Percentiles rank a stretch among this genome's conserved stretches.
These are phyloP conservation scores for Hemiscyllium ocellatum DNA, from an alignment of 2,113 vertebrate species.

Conservation along the genomic window DNA sequence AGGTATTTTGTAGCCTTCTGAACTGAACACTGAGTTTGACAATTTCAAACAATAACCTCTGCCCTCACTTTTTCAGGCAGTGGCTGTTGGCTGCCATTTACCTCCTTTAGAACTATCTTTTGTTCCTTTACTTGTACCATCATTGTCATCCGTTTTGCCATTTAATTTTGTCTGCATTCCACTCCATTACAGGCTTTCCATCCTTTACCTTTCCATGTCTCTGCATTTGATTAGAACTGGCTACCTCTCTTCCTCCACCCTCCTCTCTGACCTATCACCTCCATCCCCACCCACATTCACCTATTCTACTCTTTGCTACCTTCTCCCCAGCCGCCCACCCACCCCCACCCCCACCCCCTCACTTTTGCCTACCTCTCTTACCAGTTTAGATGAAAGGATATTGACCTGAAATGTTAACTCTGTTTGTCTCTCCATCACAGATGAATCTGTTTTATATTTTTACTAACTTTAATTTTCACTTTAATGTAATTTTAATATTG, in stretches of 20 bases:
- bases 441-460: neutral
- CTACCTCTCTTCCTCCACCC: neutral
- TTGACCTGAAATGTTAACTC: neutral
- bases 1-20: neutral
- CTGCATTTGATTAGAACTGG: neutral
- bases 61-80: neutral
- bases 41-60: neutral
- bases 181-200: neutral
- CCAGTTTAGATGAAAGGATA: neutral
- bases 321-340: no score
- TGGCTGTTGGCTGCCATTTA: neutral
- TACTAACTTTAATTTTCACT: neutral
- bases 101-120: neutral
- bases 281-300: no score
- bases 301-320: no score
- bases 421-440: no score
- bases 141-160: neutral
- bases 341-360: no score
- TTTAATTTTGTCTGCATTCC: neutral
- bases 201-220: neutral
- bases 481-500: neutral
- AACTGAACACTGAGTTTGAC: neutral
- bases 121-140: neutral
- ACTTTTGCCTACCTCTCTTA: no score
- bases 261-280: no score